Conservation (phyloP, 2,888 invertebrate genomes). For the Andrena minutula region DNA sequence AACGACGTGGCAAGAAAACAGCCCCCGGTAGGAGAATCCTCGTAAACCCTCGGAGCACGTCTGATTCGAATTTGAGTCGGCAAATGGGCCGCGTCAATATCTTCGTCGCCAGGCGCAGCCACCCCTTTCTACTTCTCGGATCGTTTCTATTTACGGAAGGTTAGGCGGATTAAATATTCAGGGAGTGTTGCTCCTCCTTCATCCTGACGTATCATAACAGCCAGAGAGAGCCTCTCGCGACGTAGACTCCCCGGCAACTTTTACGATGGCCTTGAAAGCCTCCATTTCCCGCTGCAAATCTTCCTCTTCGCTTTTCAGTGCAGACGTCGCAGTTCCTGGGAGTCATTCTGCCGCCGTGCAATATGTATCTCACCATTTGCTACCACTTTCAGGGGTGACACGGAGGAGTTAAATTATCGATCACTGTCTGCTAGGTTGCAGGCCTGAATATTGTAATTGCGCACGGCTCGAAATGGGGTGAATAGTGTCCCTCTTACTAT, state of each 20-base stretch:
- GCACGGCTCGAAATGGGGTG: too few relatives aligned
- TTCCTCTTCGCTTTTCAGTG: not conserved
- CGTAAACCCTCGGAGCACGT: constrained; percentile 45
- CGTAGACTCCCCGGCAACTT: constrained; percentile 15
- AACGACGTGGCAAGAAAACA: constrained; percentile 62
- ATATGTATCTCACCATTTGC: too few relatives aligned
- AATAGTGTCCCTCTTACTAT: too few relatives aligned
- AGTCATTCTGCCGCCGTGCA: constrained; percentile 8
- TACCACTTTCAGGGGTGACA: too few relatives aligned
- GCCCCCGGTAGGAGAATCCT: constrained; percentile 23
- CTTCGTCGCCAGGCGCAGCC: constrained; percentile 6
- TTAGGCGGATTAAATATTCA: constrained; percentile 29
- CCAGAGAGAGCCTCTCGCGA: not conserved
- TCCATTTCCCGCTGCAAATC: not conserved
- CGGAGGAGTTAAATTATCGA: too few relatives aligned
- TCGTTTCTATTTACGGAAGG: constrained; percentile 22
- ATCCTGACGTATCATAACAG: constrained; percentile 33
- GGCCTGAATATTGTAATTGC: too few relatives aligned
- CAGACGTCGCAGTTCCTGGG: constrained; percentile 12
- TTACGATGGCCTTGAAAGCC: constrained; percentile 26
- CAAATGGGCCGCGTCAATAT: constrained; percentile 31
- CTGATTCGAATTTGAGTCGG: constrained; percentile 40
- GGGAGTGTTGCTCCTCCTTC: constrained; percentile 43
- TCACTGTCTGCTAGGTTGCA: too few relatives aligned
- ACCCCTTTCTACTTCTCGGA: constrained; percentile 1